Base-by-base conservation (phyloP, 1,140 invertebrate genomes). In the Cydia fagiglandana region DNA sequence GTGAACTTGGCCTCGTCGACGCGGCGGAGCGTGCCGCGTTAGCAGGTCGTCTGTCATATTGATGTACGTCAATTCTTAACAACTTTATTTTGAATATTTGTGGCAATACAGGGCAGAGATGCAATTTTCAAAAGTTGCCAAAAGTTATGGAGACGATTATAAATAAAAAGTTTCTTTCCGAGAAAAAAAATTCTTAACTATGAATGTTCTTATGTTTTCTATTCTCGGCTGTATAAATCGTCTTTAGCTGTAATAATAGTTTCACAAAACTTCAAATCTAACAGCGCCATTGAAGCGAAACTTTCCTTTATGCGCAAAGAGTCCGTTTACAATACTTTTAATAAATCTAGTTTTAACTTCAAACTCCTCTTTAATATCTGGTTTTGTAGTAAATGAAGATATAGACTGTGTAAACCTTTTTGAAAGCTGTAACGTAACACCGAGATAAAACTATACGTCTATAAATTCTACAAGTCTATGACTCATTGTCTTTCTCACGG, bases 1-100 rank as follows among this genome's bases (percentile, higher is more conserved):
- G 89, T 92, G 91, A 92, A 92, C 91, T 91, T 92, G 91, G 89
- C 88, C 86, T 90, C 85, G 84, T 90, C 85, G 84, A 56, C 83
- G 87, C 88, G 86, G 85, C 87, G 78, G 82, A 87, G 80, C 89
- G 86, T 92, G 88, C 75, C 53, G 88, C 79, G 81, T 80, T 86
- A 88, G 81, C 88, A 86, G 90, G 89, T 90, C 88, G 89, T 84
- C 77, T 81, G 74, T 20, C 66, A 77, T 76, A 80, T 75, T 78
- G 81, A 87, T 84, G 81, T 82, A 76, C 80, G 20, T 20, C 56
- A 24, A 61, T 61, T 24, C 56, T 61, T 47, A 47, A 47, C 45
- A 61, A 82, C 79, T 0, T 61, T 24, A 24, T 24, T 24, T 61
- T 3, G 7, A 24, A 20, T 24, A 7, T 24, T 61, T 61, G 56